Evolutionary conservation across 2,888 invertebrate genomes (phyloP).

Genomic region (Alentia gelatinosa): DNA sequence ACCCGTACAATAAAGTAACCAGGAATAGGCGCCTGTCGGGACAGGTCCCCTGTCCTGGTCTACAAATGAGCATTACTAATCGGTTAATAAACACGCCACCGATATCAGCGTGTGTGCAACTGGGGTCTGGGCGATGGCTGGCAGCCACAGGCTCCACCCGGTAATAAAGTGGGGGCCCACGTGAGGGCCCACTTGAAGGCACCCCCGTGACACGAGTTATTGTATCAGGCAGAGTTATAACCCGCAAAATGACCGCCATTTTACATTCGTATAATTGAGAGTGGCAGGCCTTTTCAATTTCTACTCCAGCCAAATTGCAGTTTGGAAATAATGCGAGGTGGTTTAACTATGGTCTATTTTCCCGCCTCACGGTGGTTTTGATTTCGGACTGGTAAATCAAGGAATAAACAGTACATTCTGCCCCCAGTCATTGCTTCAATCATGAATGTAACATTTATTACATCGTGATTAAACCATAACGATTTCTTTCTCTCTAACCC

Average conservation of each 20-base stretch:
- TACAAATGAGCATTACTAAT: slow-evolving; percentile 24
- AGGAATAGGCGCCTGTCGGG: not conserved
- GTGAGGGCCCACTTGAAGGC: not conserved
- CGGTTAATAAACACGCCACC: slow-evolving; percentile 8
- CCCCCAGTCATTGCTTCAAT: not conserved
- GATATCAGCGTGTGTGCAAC: too few species aligned
- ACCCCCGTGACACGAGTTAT: not conserved
- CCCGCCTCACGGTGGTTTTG: too few species aligned
- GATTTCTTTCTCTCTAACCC: not conserved
- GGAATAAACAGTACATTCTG: too few species aligned
- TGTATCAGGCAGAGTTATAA: not conserved
- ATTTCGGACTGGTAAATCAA: too few species aligned
- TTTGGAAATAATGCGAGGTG: too few species aligned
- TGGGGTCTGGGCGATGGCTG: too few species aligned
- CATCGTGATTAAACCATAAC: not conserved
- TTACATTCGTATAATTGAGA: not conserved
- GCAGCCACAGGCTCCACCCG: too few species aligned
- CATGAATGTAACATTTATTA: not conserved
- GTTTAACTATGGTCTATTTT: too few species aligned
- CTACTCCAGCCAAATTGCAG: too few species aligned
- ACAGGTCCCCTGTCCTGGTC: not conserved
- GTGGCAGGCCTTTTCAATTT: not conserved
- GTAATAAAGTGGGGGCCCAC: not conserved
- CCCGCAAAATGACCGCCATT: not conserved
- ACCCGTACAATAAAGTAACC: not conserved